A percentile compares a stretch with the other conserved stretches of the same genome.
These are phyloP conservation scores for Trachelus stipa DNA, from an alignment of 2,888 invertebrate genomes.

Conservation along the genomic window DNA sequence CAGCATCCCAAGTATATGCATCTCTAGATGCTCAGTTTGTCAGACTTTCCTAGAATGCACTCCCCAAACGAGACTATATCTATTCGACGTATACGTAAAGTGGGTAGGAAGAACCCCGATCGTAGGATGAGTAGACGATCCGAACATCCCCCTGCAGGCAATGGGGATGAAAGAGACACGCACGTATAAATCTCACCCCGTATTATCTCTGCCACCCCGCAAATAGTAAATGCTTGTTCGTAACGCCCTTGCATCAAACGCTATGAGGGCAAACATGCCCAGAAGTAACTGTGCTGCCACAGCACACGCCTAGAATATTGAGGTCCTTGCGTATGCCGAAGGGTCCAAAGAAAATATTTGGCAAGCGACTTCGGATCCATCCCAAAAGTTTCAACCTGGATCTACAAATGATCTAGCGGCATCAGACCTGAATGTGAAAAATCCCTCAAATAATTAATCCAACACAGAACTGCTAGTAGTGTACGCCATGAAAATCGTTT, in stretches of 20 bases:
- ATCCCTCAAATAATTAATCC: background rate
- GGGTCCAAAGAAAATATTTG: conserved; percentile 16
- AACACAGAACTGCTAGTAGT: background rate
- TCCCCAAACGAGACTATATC: background rate
- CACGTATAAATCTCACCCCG: conserved; percentile 55
- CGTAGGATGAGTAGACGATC: conserved; percentile 35
- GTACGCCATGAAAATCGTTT: no score
- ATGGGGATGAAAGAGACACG: conserved; percentile 42
- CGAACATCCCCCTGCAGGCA: conserved; percentile 38
- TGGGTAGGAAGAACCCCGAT: background rate
- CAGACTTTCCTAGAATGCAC: background rate
- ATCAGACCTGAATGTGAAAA: background rate
- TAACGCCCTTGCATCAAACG: conserved; percentile 40
- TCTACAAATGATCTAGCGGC: background rate
- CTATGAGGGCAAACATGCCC: conserved; percentile 11
- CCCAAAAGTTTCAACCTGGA: background rate
- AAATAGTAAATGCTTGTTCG: conserved; percentile 58
- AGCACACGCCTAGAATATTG: background rate
- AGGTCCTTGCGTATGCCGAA: background rate
- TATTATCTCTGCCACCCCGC: conserved; percentile 56
- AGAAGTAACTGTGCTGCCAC: conserved; percentile 8
- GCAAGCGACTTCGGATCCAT: conserved; percentile 4
- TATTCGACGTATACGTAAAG: background rate
- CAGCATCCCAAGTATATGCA: background rate
- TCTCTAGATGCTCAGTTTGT: background rate